Conservation (phyloP, 2,797 vertebrate genomes). For the Momotus momota region DNA sequence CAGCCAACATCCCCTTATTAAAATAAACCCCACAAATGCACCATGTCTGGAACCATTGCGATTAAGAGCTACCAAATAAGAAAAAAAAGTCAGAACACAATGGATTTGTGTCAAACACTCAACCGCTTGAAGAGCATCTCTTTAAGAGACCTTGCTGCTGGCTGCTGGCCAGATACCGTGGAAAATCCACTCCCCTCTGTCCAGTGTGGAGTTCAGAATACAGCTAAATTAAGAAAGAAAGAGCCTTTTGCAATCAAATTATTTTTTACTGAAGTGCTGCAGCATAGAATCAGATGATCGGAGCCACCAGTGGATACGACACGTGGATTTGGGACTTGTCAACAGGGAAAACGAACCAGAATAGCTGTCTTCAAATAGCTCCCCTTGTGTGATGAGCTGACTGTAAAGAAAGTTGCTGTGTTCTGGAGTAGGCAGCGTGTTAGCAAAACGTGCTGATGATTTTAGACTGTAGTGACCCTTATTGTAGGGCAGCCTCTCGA, state of each 20-base stretch:
- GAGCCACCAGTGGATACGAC: not conserved
- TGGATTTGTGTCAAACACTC: not conserved
- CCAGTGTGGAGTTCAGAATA: not conserved
- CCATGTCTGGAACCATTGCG: not conserved
- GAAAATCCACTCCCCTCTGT: not conserved
- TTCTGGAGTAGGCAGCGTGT: not conserved
- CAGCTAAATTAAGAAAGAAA: not conserved
- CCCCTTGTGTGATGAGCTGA: not conserved
- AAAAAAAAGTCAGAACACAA: not conserved
- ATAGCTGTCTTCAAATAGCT: not conserved
- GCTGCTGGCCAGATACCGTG: not conserved
- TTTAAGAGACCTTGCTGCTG: not conserved
- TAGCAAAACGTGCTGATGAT: not conserved
- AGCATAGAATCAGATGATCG: not conserved
- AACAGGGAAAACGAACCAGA: not conserved
- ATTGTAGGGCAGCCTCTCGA: not conserved
- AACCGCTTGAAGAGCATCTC: not conserved
- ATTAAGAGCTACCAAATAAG: constrained; percentile 15
- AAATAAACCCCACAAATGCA: constrained; percentile 8
- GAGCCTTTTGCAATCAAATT: not conserved
- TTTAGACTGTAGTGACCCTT: not conserved
- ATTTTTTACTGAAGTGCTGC: rapidly evolving
- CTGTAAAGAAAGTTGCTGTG: not conserved
- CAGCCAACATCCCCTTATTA: not conserved
- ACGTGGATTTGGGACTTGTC: not conserved